These are phyloP conservation scores for Atrichornis clamosus DNA, from an alignment of 2,113 vertebrate species.

Conservation along the genomic window DNA sequence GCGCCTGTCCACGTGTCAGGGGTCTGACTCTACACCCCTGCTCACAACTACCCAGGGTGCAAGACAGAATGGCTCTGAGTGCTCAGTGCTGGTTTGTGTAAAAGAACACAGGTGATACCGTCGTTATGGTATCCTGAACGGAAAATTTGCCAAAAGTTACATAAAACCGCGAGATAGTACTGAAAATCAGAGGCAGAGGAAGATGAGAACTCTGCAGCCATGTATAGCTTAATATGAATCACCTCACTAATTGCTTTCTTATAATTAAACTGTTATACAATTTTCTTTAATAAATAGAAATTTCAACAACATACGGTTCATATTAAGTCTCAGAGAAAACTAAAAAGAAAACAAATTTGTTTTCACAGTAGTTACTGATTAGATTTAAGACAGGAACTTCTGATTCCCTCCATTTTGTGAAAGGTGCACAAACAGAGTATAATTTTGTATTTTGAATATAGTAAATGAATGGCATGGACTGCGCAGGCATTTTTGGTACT, in stretches of 20 bases:
- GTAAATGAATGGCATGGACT: not conserved
- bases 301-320: not conserved
- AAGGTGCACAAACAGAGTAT: not conserved
- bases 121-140: not conserved
- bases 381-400: not conserved
- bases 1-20: fast-evolving
- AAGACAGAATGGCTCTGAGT: not conserved
- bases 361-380: not conserved
- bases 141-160: not conserved
- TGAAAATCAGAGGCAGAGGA: not conserved
- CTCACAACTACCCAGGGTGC: not conserved
- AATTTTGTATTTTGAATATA: not conserved
- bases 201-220: not conserved
- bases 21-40: not conserved
- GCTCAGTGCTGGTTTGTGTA: not conserved
- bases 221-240: not conserved
- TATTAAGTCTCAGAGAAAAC: not conserved
- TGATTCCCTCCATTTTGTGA: not conserved
- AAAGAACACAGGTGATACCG: not conserved
- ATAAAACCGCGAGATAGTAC: not conserved
- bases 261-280: not conserved
- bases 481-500: not conserved
- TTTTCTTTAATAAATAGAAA: not conserved
- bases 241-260: not conserved
- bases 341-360: not conserved